Evolutionary conservation across 2,888 invertebrate genomes (phyloP).

Genomic region (Entomobrya multifasciata): DNA sequence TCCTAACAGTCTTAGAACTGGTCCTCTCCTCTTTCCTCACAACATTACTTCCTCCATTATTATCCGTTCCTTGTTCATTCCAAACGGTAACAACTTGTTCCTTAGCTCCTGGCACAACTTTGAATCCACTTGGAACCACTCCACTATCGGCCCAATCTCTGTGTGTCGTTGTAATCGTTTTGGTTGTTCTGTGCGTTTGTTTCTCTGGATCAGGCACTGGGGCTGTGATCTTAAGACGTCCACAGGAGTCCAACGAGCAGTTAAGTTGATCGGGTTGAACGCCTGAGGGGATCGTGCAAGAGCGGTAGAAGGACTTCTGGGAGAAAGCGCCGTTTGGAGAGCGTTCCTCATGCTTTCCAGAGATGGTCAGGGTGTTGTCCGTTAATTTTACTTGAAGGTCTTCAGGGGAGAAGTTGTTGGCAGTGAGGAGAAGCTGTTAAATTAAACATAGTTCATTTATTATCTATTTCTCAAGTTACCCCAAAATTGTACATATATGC

Average conservation of each 20-base stretch:
- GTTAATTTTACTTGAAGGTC: slow-evolving; percentile 66
- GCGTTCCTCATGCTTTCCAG: slow-evolving; percentile 62
- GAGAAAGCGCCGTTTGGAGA: slow-evolving; percentile 30
- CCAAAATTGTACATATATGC: background rate
- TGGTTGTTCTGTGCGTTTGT: background rate
- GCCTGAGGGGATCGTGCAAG: slow-evolving; percentile 67
- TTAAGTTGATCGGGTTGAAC: slow-evolving; percentile 61
- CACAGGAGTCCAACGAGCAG: slow-evolving; percentile 56
- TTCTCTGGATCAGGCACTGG: background rate
- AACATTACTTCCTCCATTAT: background rate
- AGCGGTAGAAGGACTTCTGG: slow-evolving; percentile 61
- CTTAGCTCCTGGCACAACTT: background rate
- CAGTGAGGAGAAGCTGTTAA: slow-evolving; percentile 48
- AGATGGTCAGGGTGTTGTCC: slow-evolving; percentile 59
- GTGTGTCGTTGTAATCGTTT: background rate
- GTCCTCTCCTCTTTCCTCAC: slow-evolving; percentile 18
- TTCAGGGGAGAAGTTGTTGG: slow-evolving; percentile 63
- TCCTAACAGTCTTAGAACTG: slow-evolving; percentile 42
- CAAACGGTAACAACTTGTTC: slow-evolving; percentile 28
- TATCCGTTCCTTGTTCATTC: background rate
- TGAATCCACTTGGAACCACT: slow-evolving; percentile 25
- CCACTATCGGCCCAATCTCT: slow-evolving; percentile 3
- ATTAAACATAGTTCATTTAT: no score
- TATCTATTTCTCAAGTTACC: background rate
- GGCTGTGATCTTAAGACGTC: slow-evolving; percentile 47